Base-by-base conservation (phyloP, 37 sponge, comb jelly and placozoan species). In the Cliona cf. orientalis region DNA sequence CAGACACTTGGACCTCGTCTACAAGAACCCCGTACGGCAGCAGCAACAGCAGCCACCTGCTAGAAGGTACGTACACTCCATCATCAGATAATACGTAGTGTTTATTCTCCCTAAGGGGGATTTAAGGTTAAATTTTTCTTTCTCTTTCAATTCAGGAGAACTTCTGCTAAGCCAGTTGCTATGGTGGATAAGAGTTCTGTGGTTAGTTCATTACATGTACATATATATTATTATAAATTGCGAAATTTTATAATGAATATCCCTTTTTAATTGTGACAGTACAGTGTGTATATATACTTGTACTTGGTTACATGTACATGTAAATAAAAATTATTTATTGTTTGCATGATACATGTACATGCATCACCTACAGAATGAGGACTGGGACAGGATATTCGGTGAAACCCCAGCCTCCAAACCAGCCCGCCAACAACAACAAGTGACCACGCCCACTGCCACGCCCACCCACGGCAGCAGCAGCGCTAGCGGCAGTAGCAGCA, bases 351-450 rank as follows among this genome's bases (percentile, higher is more conserved):
- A n/a, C n/a, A n/a, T n/a, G n/a, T n/a, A n/a, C n/a, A 46, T 65
- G 25, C 23, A 44, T 42, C 61, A 22, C 12, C 61, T 41, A 2
- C 37, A 89, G 89, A 89, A 82, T 91, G 95, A 90, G 17, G 95
- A 94, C 17, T 94, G 95, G 95, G 92, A 79, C n/a, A 73, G 82
- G 12, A 94, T 94, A 83, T 94, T 94, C 74, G 82, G 95, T 9
- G 84, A 83, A 6, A 71, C 55, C 3, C 32, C 69, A 2, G n/a
- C n/a, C n/a, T n/a, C 29, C 66, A 33, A 67, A 76, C 69, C 61
- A 55, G 29, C 42, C 36, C 71, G 5, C 7, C 1, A 43, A 22
- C 42, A 17, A 0, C 17, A 26, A 35, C 72, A 0, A n/a, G n/a
- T 9, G 40, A 25, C 32, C 46, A 55, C 9, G 6, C 35, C 74